Evolutionary conservation across 2,888 invertebrate genomes (phyloP), one percentile per base, ranked within the genome.

Genomic region (Dasypogon diadema): DNA sequence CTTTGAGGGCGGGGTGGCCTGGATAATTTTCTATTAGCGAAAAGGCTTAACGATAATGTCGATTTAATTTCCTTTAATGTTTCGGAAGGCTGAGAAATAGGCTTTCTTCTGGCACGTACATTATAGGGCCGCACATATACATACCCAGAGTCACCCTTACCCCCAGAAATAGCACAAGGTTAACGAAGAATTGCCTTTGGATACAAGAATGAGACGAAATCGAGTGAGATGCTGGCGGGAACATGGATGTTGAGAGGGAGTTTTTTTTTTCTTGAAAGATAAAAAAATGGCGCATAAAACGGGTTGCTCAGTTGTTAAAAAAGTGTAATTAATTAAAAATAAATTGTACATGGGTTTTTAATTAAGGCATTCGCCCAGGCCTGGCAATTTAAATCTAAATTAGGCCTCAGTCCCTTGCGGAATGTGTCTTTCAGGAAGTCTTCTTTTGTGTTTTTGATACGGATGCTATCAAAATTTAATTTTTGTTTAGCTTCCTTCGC

Each of bases 21-120:
- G 54, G 54, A 55, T 76, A 76, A 76, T 76, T 76, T 76, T 76
- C 76, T 73, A 60, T 76, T 76, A 72, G 72, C 72, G 51, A 76
- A 76, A 76, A 73, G 76, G 76, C 73, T 76, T 76, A 76, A 76
- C 76, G 76, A 76, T 76, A 76, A 76, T 76, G 76, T 76, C 60
- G 72, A 76, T 76, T 76, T 76, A 76, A 76, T 76, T 73, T 76
- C 73, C 76, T 73, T 76, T 76, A 72, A 76, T 73, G 76, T 72
- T 76, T 70, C 74, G 70, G 70, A 70, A 70, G 70, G 70, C 22
- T 70, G 54, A 70, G 70, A 54, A 70, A 70, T 70, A 70, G 70
- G 70, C 54, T 54, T 54, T 70, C 46, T 21, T 54, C 54, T 54
- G 70, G 18, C 70, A 70, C 70, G 70, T 70, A 70, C 70, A 70